These are phyloP conservation scores for Mirounga angustirostris DNA, from an alignment of 2,113 vertebrate genomes.

Conservation along the genomic window DNA sequence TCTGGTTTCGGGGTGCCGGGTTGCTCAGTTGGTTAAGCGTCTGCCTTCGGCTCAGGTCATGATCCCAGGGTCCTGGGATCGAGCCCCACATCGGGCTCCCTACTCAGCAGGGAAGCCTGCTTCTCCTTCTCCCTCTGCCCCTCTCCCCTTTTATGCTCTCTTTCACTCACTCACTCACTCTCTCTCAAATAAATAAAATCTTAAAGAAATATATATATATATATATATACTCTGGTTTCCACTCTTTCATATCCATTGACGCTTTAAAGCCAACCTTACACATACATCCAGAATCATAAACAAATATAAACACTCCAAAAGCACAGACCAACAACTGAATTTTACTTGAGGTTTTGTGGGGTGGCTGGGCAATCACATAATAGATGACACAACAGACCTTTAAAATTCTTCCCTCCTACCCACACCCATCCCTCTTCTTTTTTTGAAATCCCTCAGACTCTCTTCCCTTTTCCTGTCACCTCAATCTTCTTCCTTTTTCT, in stretches of 20 bases:
- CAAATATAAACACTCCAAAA: background rate
- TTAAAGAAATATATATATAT: no score
- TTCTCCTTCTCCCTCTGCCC: no score
- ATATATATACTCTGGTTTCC: background rate
- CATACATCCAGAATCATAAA: background rate
- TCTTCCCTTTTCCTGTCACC: background rate
- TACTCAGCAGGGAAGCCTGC: no score
- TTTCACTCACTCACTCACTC: no score
- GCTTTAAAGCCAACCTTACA: background rate
- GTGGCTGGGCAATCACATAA: background rate
- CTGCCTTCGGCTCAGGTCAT: no score
- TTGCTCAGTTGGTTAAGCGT: no score
- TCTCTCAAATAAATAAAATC: no score
- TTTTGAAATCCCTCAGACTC: background rate
- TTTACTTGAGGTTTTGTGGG: background rate
- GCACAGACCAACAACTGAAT: background rate
- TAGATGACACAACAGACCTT: background rate
- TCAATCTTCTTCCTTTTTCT: background rate
- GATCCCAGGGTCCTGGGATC: no score
- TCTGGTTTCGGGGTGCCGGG: background rate
- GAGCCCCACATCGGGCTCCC: no score
- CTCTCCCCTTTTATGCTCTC: no score
- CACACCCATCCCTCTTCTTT: background rate
- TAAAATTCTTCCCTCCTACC: background rate
- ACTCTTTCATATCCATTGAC: background rate